A percentile compares a stretch with the other conserved stretches of the same genome.
Conservation (phyloP, 2,888 invertebrate species). For the Boloria selene region DNA sequence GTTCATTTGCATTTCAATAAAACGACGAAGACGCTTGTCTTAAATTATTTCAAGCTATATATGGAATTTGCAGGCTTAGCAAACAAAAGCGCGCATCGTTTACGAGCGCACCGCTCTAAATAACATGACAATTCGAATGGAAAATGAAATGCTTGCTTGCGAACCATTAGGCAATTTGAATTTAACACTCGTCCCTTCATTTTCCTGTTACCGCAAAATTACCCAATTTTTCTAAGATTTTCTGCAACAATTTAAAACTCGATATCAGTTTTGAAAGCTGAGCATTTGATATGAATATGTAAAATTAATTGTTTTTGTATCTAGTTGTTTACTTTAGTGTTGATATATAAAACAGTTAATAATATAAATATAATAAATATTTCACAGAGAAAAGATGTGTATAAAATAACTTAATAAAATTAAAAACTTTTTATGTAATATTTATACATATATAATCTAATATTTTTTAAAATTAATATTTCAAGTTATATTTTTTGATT, state of each 20-base stretch:
- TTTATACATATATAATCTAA: too few species aligned
- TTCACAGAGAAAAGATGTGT: too few species aligned
- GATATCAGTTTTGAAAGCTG: not conserved
- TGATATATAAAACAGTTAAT: too few species aligned
- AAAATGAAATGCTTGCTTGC: constrained; percentile 81
- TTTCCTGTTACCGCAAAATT: constrained; percentile 76
- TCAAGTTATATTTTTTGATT: too few species aligned
- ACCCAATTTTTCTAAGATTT: constrained; percentile 55
- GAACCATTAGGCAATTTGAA: constrained; percentile 80
- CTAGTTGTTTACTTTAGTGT: too few species aligned
- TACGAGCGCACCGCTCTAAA: constrained; percentile 72
- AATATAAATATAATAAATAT: too few species aligned
- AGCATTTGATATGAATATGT: too few species aligned
- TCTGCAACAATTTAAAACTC: not conserved
- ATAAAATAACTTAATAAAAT: too few species aligned
- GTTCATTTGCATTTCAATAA: constrained; percentile 6
- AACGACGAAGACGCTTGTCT: constrained; percentile 6
- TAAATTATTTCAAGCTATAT: constrained; percentile 8
- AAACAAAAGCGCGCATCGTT: constrained; percentile 71
- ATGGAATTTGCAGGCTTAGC: constrained; percentile 52
- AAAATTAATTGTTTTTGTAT: too few species aligned
- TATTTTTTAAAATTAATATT: too few species aligned
- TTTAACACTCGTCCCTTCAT: constrained; percentile 81
- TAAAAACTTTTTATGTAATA: too few species aligned
- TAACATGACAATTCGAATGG: constrained; percentile 77